Evolutionary conservation across 2,113 vertebrate species (phyloP), one percentile per base, ranked within the genome.

Genomic region (Psettodes erumei): DNA sequence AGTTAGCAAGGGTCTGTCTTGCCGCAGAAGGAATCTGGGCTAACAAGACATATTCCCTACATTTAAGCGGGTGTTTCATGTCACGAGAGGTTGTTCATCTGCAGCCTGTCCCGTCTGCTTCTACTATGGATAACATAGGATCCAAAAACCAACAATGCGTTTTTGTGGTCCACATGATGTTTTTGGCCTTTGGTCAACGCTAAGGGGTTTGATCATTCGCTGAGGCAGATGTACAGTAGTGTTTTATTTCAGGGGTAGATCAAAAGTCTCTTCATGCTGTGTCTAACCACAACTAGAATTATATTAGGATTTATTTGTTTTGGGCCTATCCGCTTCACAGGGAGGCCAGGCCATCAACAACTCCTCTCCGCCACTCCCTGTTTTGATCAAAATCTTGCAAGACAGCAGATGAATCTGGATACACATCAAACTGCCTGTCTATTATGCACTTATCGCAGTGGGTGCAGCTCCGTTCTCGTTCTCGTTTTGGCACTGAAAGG

Each of bases 241-340:
- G 85, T 90, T 92, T 90, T 86, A 90, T 89, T 90, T 86, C 81
- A 77, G 65, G 86, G 85, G 88, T 84, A 84, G 82, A 90, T 90
- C 88, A 92, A 91, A 91, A 86, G 84, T 88, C 71, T 84, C 55
- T 38, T 77, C 86, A 83, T 72, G 90, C 91, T 86, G 90, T 11
- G 89, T 87, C 64, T 86, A 70, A 83, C 78, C 88, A 78, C 85
- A 89, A 82, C 83, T 77, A 63, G 81, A 78, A 86, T 90, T 90
- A 75, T 86, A 88, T 88, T 90, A 79, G 77, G 70, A 84, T 90
- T 88, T 89, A 86, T 90, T 92, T 90, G 82, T 89, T 85, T 89
- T 90, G 80, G 82, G 74, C 48, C 79, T 68, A 75, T 89, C 77
- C 21, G 47, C 70, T 82, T 84, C 81, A 80, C 53, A 76, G 75